phyloP scores from a whole-genome alignment of 1,140 invertebrate genomes.

The Diuraphis noxia region DNA sequence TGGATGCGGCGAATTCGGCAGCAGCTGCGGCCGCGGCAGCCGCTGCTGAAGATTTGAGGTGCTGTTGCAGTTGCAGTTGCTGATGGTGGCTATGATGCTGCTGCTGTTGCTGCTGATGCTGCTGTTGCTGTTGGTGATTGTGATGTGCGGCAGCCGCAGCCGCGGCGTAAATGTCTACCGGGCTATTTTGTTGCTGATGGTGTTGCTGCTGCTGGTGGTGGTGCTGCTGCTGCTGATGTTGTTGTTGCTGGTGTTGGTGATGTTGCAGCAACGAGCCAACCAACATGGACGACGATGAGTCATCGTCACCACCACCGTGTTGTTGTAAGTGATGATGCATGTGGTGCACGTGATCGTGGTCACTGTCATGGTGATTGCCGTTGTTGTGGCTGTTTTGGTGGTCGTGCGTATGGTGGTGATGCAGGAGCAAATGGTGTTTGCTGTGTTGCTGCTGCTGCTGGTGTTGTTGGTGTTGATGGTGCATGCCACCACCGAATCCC shows the following conservation, averaged over 20 bases:
- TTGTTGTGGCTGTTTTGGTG: slow-evolving; percentile 45
- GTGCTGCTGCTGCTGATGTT: slow-evolving; percentile 11
- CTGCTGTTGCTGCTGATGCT: slow-evolving; percentile 60
- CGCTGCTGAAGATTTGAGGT: slow-evolving; percentile 56
- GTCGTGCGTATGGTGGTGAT: slow-evolving; percentile 16
- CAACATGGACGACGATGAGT: slow-evolving; percentile 24
- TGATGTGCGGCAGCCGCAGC: slow-evolving; percentile 55
- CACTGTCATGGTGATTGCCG: slow-evolving; percentile 49
- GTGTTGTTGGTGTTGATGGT: slow-evolving; percentile 24
- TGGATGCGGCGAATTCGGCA: slow-evolving; percentile 72
- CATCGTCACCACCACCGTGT: slow-evolving; percentile 16
- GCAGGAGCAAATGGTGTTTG: slow-evolving; percentile 12
- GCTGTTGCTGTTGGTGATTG: slow-evolving; percentile 55
- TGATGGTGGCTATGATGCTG: slow-evolving; percentile 57
- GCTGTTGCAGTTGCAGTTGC: slow-evolving; percentile 60
- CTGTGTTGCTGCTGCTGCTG: slow-evolving; percentile 14
- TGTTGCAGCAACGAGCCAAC: slow-evolving; percentile 4
- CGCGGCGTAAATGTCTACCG: slow-evolving; percentile 56
- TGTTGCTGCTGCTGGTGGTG: slow-evolving; percentile 49
- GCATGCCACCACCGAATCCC: slow-evolving; percentile 30
- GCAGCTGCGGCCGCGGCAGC: slow-evolving; percentile 60
- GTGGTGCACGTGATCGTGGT: slow-evolving; percentile 54
- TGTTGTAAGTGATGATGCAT: slow-evolving; percentile 38
- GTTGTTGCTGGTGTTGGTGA: slow-evolving; percentile 25
- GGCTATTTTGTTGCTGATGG: slow-evolving; percentile 56